A percentile compares a stretch with the other conserved stretches of the same genome.
These are phyloP conservation scores for Lasioglossum figueresi DNA, from an alignment of 2,888 invertebrate genomes.

Conservation along the genomic window DNA sequence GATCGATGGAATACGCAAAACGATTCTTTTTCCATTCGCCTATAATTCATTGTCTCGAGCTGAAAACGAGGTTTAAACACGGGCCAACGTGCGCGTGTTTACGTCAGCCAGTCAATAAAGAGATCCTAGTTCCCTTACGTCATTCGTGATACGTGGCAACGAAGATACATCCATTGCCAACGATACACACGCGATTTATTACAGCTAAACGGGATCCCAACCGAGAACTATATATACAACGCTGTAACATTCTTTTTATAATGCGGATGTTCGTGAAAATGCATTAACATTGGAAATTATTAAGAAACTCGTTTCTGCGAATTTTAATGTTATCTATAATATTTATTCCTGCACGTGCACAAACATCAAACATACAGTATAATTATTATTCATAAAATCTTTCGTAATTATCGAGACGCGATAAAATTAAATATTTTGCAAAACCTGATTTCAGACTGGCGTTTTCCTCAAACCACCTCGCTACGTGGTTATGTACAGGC, in stretches of 20 bases:
- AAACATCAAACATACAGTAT: background rate
- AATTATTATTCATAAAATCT: background rate
- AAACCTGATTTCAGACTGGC: background rate
- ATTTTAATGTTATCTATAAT: background rate
- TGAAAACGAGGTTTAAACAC: constrained; percentile 13
- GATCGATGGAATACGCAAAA: background rate
- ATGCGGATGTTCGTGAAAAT: background rate
- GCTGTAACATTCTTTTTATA: background rate
- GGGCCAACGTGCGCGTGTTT: constrained; percentile 49
- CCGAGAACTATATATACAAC: background rate
- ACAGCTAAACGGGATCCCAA: constrained; percentile 14
- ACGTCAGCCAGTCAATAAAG: constrained; percentile 60
- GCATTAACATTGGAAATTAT: background rate
- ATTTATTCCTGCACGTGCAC: background rate
- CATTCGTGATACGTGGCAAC: constrained; percentile 27
- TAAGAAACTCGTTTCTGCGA: background rate
- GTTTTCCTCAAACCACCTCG: background rate
- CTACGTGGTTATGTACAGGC: too few species aligned
- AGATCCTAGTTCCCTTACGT: constrained; percentile 48
- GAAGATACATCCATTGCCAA: constrained; percentile 39
- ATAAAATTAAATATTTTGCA: background rate
- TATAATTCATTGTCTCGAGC: background rate
- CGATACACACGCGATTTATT: constrained; percentile 32
- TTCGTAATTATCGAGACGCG: background rate
- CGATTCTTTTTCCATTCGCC: background rate